Conservation (phyloP, 2,888 invertebrate species). For the Leptopilina syphax region DNA sequence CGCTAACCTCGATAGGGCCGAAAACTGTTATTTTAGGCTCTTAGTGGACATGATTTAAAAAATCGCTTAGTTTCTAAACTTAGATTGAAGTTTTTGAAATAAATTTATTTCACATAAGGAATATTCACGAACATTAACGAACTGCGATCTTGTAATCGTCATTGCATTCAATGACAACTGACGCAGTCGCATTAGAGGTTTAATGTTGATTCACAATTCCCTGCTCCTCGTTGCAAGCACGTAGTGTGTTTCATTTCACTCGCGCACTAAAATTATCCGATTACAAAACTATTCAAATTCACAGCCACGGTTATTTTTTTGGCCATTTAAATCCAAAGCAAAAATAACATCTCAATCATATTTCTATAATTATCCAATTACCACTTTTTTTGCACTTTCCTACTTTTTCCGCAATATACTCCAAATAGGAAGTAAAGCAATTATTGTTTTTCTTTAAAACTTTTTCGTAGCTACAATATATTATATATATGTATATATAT, state of each 20-base stretch:
- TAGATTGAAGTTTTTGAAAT: no score
- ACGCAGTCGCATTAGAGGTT: slow-evolving; percentile 53
- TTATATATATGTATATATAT: not conserved
- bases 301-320: slow-evolving; percentile 1
- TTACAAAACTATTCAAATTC: slow-evolving; percentile 37
- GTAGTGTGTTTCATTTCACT: not conserved
- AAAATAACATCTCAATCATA: no score
- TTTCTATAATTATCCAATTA: no score
- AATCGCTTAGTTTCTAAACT: no score
- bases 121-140: no score
- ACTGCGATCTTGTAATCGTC: slow-evolving; percentile 9
- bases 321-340: slow-evolving; percentile 19
- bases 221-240: slow-evolving; percentile 13
- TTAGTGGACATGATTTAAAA: no score
- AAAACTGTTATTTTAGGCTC: no score
- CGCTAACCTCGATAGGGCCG: no score
- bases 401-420: no score
- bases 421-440: no score
- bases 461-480: slow-evolving; percentile 7
- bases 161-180: slow-evolving; percentile 57
- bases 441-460: no score
- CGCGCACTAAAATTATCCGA: slow-evolving; percentile 27
- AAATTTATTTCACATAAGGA: no score
- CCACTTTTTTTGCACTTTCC: not conserved
- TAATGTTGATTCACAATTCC: slow-evolving; percentile 35